Evolutionary conservation across 2,113 vertebrate species (phyloP), one percentile per base, ranked within the genome.

Genomic region (Macaca mulatta): DNA sequence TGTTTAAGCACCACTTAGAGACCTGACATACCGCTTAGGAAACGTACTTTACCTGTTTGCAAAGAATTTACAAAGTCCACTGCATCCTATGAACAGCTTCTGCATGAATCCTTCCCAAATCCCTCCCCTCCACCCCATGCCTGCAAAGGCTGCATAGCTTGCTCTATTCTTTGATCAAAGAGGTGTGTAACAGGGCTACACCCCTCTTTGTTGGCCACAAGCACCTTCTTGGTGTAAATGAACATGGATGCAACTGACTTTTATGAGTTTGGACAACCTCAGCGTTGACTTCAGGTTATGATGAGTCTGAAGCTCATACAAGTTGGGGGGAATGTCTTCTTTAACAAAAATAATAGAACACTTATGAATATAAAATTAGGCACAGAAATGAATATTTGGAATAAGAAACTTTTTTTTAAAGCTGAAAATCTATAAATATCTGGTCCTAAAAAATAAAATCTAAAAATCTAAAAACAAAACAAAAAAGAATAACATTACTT

Each of bases 1-100:
- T 43, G 77, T 80, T 32, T 94, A 97, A 98, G 72, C 57, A 95
- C 94, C 96, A 96, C 90, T 96, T 96, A 97, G 93, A 85, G 89
- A 89, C 80, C 82, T 92, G 94, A 96, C 84, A 38, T 40, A 52
- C 69, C 78, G 88, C 88, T 97, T 82, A 83, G 96, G 88, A 95
- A 96, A 96, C 90, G 95, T 96, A 77, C 89, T 96, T 96, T 50
- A 95, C 93, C 72, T 90, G 57, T 84, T 96, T 74, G 72, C 87
- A 94, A 82, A 84, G 79, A 79, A 50, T 81, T 84, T 92, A 89
- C 80, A 84, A 88, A 90, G 94, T 90, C 90, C 10, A 43, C 48
- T 11, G 67, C 4, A 23, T 45, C 25, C 61, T 23, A 18, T 2
- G 80, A 74, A 50, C 30, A 27, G 43, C 23, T 80, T 94, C 64